Conservation (phyloP, 2,888 invertebrate species). For the Oscheius sp. region DNA sequence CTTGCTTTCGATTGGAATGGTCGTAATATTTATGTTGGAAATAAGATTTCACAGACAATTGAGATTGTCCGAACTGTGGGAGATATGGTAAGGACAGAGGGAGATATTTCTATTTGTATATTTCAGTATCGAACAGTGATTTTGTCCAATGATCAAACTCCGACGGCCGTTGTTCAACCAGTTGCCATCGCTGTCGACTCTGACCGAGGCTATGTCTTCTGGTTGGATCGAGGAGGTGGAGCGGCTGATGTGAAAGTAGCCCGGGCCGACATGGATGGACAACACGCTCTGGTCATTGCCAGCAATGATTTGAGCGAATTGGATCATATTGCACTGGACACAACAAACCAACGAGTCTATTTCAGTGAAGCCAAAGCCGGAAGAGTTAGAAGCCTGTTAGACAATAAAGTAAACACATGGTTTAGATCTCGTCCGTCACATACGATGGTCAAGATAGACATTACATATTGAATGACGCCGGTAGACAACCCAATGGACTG, state of each 20-base stretch:
- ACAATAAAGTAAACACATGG: not conserved
- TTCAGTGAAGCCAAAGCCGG: constrained; percentile 80
- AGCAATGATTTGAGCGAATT: constrained; percentile 75
- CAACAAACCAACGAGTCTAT: constrained; percentile 85
- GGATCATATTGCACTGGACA: constrained; percentile 86
- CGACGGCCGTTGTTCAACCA: constrained; percentile 84
- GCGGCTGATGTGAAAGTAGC: constrained; percentile 77
- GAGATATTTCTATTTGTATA: not conserved
- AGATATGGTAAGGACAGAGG: constrained; percentile 41
- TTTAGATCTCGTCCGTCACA: constrained; percentile 70
- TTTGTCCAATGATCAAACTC: constrained; percentile 88
- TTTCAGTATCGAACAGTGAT: constrained; percentile 84
- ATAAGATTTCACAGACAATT: constrained; percentile 85
- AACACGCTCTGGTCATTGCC: constrained; percentile 74
- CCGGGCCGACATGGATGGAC: constrained; percentile 90
- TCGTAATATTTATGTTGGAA: constrained; percentile 91
- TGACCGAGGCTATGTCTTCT: constrained; percentile 90
- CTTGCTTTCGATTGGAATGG: constrained; percentile 97
- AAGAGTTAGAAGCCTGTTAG: constrained; percentile 70
- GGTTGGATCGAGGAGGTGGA: constrained; percentile 90
- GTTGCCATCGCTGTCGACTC: constrained; percentile 90
- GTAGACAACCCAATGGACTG: constrained; percentile 69
- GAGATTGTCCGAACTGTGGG: constrained; percentile 80
- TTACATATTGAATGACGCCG: constrained; percentile 70
- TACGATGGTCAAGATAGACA: constrained; percentile 72